A percentile compares a stretch with the other conserved stretches of the same genome.
Conservation (phyloP, 1,140 invertebrate genomes). For the Sipha flava region DNA sequence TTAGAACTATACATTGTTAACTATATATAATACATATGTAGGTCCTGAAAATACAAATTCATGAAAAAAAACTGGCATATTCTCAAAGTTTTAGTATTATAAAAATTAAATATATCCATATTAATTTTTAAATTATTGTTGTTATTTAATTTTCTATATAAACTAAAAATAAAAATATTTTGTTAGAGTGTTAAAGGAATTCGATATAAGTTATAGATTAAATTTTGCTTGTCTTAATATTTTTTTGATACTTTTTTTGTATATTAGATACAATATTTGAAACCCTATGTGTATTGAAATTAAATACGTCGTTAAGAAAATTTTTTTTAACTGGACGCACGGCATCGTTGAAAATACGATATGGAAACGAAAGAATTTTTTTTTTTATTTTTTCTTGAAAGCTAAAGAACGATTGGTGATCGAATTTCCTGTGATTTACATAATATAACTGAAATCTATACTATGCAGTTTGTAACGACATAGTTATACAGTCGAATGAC, state of each 20-base stretch:
- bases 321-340: background rate
- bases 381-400: background rate
- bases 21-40: too few relatives aligned
- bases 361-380: background rate
- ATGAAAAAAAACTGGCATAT: too few relatives aligned
- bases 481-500: constrained; percentile 8
- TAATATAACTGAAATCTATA: constrained; percentile 1
- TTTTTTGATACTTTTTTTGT: background rate
- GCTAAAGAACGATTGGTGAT: background rate
- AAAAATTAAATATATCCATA: too few relatives aligned
- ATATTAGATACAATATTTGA: background rate
- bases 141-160: too few relatives aligned
- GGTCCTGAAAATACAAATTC: too few relatives aligned
- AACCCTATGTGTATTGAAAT: background rate
- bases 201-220: background rate
- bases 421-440: constrained; percentile 17
- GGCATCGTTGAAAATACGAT: background rate
- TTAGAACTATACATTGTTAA: too few relatives aligned
- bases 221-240: background rate
- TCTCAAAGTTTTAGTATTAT: too few relatives aligned
- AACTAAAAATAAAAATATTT: too few relatives aligned
- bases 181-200: background rate
- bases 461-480: background rate
- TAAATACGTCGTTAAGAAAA: background rate
- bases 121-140: too few relatives aligned